phyloP scores from a whole-genome alignment of 2,797 vertebrate genomes.

The Enoplosus armatus region DNA sequence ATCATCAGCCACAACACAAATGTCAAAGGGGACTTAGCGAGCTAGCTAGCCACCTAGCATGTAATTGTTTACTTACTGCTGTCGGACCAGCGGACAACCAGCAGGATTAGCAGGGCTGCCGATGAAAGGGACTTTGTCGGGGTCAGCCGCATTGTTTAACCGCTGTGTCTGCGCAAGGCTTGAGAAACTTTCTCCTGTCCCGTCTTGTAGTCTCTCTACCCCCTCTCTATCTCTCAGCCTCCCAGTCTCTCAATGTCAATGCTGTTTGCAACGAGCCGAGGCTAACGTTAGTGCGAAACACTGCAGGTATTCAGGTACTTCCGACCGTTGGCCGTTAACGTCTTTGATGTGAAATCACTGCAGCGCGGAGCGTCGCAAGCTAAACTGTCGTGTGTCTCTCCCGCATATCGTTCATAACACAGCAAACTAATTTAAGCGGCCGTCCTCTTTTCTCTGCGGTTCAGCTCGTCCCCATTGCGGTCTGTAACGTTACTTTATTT shows the following conservation, averaged over 20 bases:
- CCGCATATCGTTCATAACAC: constrained; percentile 26
- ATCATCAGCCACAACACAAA: constrained; percentile 46
- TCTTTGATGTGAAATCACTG: constrained; percentile 39
- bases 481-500: background rate
- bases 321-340: constrained; percentile 36
- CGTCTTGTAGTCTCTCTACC: constrained; percentile 10
- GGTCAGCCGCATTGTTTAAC: constrained; percentile 81
- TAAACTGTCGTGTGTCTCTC: constrained; percentile 31
- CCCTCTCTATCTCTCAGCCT: background rate
- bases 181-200: constrained; percentile 71
- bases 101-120: constrained; percentile 79
- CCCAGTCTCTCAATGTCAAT: constrained; percentile 45
- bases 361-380: constrained; percentile 36
- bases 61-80: constrained; percentile 83
- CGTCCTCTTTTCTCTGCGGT: constrained; percentile 23
- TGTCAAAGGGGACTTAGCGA: constrained; percentile 58
- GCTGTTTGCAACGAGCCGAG: constrained; percentile 26
- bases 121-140: constrained; percentile 66
- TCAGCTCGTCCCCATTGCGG: constrained; percentile 70
- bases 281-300: constrained; percentile 44
- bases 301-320: constrained; percentile 76
- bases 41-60: constrained; percentile 75
- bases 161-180: constrained; percentile 66
- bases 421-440: background rate
- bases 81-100: constrained; percentile 75